phyloP scores from a whole-genome alignment of 2,797 vertebrate genomes.

The Poecilia wingei region DNA sequence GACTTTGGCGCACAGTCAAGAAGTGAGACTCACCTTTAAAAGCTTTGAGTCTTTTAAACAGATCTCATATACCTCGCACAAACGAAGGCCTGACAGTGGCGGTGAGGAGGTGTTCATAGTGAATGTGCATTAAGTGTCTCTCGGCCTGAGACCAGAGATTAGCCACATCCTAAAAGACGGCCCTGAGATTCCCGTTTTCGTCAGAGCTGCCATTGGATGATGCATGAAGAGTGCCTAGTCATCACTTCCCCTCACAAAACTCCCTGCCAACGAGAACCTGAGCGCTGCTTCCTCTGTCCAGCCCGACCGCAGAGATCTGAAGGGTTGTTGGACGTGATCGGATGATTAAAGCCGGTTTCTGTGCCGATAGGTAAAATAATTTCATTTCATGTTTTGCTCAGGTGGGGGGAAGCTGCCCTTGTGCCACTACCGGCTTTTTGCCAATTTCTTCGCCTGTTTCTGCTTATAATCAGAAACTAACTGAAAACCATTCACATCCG shows the following conservation, averaged over 20 bases:
- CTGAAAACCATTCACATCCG: conserved; percentile 1
- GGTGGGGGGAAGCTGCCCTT: conserved; percentile 28
- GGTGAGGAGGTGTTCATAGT: conserved; percentile 21
- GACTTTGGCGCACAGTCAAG: conserved; percentile 85
- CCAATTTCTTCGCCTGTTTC: conserved; percentile 11
- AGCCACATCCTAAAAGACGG: conserved; percentile 3
- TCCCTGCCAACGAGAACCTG: conserved; percentile 12
- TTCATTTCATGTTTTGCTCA: conserved; percentile 1
- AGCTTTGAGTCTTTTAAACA: neutral
- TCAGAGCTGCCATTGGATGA: conserved; percentile 72
- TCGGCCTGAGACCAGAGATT: conserved; percentile 28
- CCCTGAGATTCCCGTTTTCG: conserved; percentile 34
- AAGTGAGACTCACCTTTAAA: conserved; percentile 93
- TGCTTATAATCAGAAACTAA: conserved; percentile 26
- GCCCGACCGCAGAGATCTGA: conserved; percentile 15
- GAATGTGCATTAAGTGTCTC: conserved; percentile 48
- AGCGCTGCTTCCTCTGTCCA: conserved; percentile 5
- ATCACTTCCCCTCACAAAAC: conserved; percentile 23
- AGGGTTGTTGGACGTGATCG: conserved; percentile 7
- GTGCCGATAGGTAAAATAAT: conserved; percentile 14
- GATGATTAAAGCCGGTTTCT: neutral
- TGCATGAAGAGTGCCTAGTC: conserved; percentile 76
- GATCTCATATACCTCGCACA: conserved; percentile 25
- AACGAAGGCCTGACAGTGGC: conserved; percentile 6
- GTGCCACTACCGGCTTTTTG: conserved; percentile 3